Conservation (phyloP, 2,113 vertebrate species). For the Rhea pennata region DNA sequence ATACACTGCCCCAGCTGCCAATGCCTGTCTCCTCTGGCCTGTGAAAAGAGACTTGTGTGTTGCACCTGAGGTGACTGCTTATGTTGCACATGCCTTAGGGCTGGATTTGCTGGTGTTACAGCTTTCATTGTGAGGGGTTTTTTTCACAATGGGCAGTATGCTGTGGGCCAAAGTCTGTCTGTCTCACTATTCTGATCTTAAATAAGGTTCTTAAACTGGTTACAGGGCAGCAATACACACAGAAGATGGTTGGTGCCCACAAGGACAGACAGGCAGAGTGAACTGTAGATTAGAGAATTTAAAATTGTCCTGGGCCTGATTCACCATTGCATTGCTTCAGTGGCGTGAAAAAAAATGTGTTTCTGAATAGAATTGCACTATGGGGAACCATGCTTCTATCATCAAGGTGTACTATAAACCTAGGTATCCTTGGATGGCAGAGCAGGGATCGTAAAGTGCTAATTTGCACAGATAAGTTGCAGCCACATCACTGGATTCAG, state of each 20-base stretch:
- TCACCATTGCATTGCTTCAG: background rate
- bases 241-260: background rate
- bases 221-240: background rate
- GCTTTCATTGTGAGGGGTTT: accelerated
- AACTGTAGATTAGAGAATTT: background rate
- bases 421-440: background rate
- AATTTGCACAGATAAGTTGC: background rate
- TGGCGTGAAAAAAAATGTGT: background rate
- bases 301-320: background rate
- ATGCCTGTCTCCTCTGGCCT: background rate
- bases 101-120: background rate
- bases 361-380: background rate
- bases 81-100: background rate
- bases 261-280: background rate
- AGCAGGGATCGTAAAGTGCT: background rate
- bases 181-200: background rate
- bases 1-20: background rate
- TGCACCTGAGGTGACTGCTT: background rate
- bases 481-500: background rate
- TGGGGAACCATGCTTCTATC: background rate
- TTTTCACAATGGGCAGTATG: background rate
- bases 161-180: background rate
- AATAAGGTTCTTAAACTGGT: background rate
- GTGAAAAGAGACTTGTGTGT: background rate
- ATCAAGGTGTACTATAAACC: background rate